Conservation (phyloP, 2,113 vertebrate genomes). For the Sceloporus undulatus region DNA sequence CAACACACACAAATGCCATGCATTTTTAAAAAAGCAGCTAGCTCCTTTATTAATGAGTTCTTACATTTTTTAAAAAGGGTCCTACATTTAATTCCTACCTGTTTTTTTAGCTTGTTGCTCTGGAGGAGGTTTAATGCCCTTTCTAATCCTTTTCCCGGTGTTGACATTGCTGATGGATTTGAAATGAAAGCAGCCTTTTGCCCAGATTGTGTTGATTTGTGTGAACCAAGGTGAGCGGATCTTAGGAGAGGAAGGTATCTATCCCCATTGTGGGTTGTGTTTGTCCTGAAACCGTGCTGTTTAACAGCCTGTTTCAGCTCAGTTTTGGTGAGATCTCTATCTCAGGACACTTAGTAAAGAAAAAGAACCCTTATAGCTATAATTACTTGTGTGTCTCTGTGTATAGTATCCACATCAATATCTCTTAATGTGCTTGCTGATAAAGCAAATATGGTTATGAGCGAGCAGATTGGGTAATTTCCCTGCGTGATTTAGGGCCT, state of each 20-base stretch:
- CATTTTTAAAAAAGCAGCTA: too few relatives aligned
- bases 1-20: too few relatives aligned
- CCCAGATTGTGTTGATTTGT: not conserved
- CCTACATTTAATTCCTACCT: not conserved
- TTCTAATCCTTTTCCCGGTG: fast-evolving
- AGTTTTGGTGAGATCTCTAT: constrained; percentile 37
- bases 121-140: constrained; percentile 16
- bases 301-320: constrained; percentile 32
- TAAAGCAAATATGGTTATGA: constrained; percentile 40
- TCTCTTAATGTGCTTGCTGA: constrained; percentile 34
- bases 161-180: constrained; percentile 11
- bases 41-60: not conserved
- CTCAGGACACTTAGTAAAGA: constrained; percentile 45
- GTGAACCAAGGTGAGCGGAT: not conserved
- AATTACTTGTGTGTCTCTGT: constrained; percentile 18
- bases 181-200: not conserved
- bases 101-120: fast-evolving
- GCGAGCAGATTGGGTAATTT: constrained; percentile 29
- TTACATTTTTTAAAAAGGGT: not conserved
- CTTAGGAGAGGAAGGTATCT: not conserved
- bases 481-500: constrained; percentile 24
- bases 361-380: constrained; percentile 44
- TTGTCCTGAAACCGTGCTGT: constrained; percentile 50
- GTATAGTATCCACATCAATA: constrained; percentile 40
- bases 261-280: constrained; percentile 19